These are phyloP conservation scores for Sebastes miniatus DNA, from an alignment of 2,797 vertebrate species.

Conservation along the genomic window DNA sequence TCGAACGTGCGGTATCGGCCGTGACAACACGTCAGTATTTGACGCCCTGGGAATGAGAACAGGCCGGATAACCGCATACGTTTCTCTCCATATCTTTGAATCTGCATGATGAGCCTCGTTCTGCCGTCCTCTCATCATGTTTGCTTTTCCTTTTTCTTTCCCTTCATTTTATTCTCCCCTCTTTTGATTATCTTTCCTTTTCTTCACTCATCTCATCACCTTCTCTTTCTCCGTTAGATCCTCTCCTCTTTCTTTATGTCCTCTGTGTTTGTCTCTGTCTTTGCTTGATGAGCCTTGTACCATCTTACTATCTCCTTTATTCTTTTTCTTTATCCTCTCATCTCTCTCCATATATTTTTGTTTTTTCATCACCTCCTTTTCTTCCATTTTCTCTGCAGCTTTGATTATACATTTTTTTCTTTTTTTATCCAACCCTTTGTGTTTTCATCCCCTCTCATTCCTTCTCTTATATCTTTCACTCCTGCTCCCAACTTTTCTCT, in stretches of 20 bases:
- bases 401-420: not conserved
- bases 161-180: not conserved
- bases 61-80: no score
- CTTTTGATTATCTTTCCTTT: not conserved
- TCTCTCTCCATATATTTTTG: not conserved
- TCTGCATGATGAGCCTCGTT: not conserved
- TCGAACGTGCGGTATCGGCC: no score
- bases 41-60: no score
- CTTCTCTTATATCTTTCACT: not conserved
- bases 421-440: not conserved
- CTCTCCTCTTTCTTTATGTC: not conserved
- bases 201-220: not conserved
- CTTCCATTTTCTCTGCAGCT: not conserved
- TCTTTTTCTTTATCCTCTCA: not conserved
- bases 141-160: not conserved
- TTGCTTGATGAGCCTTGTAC: constrained; percentile 6
- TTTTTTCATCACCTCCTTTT: not conserved
- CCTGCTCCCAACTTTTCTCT: not conserved
- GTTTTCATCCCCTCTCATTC: not conserved
- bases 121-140: not conserved
- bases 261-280: not conserved
- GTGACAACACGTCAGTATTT: no score
- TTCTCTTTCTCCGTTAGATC: not conserved
- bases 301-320: not conserved
- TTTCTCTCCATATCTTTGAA: no score